Conservation (phyloP, 2,797 vertebrate species). For the Pangasius mekongensis region DNA sequence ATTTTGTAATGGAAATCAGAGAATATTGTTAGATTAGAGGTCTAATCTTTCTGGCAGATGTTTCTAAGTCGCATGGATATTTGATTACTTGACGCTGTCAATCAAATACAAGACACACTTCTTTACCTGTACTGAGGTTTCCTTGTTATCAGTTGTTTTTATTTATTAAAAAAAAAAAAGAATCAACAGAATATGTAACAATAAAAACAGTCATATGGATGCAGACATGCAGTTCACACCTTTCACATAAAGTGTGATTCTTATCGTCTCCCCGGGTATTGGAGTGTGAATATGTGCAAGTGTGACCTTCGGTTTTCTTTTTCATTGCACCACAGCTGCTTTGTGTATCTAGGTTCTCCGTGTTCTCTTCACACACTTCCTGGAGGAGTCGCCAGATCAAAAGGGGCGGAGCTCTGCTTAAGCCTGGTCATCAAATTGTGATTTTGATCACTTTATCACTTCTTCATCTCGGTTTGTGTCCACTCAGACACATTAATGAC, state of each 20-base stretch:
- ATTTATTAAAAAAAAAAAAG: constrained; percentile 63
- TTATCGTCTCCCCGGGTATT: constrained; percentile 66
- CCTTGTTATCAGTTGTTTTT: constrained; percentile 81
- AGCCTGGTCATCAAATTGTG: background rate
- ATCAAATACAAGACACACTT: constrained; percentile 84
- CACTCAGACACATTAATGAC: background rate
- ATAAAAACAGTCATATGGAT: constrained; percentile 80
- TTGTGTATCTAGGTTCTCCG: background rate
- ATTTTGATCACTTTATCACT: background rate
- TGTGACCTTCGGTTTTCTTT: constrained; percentile 12
- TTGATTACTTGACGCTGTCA: constrained; percentile 89
- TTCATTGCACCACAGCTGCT: background rate
- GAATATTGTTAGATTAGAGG: constrained; percentile 94
- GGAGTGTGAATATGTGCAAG: constrained; percentile 62
- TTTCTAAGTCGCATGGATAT: constrained; percentile 97
- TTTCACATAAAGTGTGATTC: constrained; percentile 77
- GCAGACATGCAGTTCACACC: constrained; percentile 78
- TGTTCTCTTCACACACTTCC: background rate
- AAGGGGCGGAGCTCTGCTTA: background rate
- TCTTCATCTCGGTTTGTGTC: background rate
- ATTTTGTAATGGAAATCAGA: constrained; percentile 78
- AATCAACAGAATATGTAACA: constrained; percentile 69
- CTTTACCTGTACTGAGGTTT: constrained; percentile 80
- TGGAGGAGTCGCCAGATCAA: background rate
- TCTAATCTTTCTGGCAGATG: constrained; percentile 88